These are phyloP conservation scores for Leucoma salicis DNA, from an alignment of 2,888 invertebrate genomes.

Conservation along the genomic window DNA sequence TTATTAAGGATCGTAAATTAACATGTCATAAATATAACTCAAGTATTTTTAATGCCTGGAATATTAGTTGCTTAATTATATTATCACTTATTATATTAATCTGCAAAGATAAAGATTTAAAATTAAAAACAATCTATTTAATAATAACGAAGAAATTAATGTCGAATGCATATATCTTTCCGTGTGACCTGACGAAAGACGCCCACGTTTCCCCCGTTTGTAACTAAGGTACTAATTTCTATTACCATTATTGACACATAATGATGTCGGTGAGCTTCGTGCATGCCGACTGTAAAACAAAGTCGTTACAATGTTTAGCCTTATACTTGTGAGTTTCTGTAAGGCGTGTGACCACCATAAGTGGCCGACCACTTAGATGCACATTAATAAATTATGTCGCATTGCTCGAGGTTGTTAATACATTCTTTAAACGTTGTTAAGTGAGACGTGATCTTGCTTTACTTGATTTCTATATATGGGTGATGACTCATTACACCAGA, in stretches of 20 bases:
- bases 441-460: conserved; percentile 44
- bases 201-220: conserved; percentile 38
- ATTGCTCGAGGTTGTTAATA: conserved; percentile 58
- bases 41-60: too few species aligned
- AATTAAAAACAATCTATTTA: too few species aligned
- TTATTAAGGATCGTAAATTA: too few species aligned
- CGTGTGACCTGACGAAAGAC: conserved; percentile 9
- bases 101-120: too few species aligned
- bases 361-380: conserved; percentile 63
- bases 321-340: conserved; percentile 35
- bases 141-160: too few species aligned
- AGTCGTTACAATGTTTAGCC: conserved; percentile 60
- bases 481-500: conserved; percentile 13
- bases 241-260: conserved; percentile 63
- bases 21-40: too few species aligned
- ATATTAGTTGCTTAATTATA: too few species aligned
- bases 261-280: conserved; percentile 54
- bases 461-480: conserved; percentile 42
- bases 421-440: conserved; percentile 55
- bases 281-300: conserved; percentile 53
- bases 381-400: conserved; percentile 62
- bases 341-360: conserved; percentile 57
- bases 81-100: too few species aligned
- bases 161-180: too few species aligned
- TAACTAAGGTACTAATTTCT: conserved; percentile 53